Evolutionary conservation across 2,113 vertebrate species (phyloP), one percentile per base, ranked within the genome.

Genomic region (Lathamus discolor): DNA sequence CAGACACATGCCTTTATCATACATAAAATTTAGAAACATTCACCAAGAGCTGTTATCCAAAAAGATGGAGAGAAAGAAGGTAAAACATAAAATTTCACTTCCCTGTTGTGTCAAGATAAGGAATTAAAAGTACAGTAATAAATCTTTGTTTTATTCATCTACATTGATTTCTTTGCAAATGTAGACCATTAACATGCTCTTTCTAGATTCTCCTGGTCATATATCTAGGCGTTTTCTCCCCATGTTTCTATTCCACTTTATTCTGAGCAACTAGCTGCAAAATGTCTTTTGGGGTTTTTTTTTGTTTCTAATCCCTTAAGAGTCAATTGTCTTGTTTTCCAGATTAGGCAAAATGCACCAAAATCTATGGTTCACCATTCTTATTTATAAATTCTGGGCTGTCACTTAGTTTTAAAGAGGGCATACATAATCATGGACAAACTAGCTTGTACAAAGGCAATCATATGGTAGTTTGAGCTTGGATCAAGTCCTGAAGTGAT

Each of bases 1-100:
- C 92, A 97, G 93, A 92, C 94, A 97, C 51, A 81, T 70, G 57
- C 88, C 81, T 95, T 89, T 86, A 95, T 82, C 69, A 90, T 83
- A 67, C 55, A 73, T 97, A 97, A 96, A 97, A 94, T 69, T 95
- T 87, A 93, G 51, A 91, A 96, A 94, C 33, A 49, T 97, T 96
- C 96, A 25, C 79, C 54, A 93, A 90, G 67, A 91, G 92, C 43
- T 63, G n/a, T 86, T 95, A 88, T 83, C 88, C 17, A 66, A 88
- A 96, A 82, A 86, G 44, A 70, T 44, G 20, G 49, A 94, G 23
- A 35, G 29, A 77, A 96, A 94, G 54, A 86, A 92, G 14, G 39
- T 75, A 93, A 96, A 94, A 9, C 9, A 8, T 83, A 94, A 95
- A n/a, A 55, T 41, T 95, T 95, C 37, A 49, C 41, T 84, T 94